Conservation (phyloP, 1,140 invertebrate genomes). For the Achatina immaculata region DNA sequence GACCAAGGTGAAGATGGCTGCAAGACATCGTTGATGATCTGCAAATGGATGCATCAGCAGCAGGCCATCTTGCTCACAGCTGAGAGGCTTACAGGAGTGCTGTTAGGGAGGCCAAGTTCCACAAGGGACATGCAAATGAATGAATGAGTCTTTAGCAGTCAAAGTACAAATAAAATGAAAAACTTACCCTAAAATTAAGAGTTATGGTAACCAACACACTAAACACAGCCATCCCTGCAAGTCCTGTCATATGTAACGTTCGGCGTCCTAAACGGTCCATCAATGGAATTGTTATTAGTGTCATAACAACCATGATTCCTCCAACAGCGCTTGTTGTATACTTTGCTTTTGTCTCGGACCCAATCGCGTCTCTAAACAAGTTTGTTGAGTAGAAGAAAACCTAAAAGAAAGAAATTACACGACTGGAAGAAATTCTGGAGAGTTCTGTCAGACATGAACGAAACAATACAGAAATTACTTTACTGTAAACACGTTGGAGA, state of each 20-base stretch:
- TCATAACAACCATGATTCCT: slow-evolving; percentile 67
- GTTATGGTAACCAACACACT: slow-evolving; percentile 96
- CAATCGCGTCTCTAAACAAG: slow-evolving; percentile 82
- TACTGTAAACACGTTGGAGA: too few relatives aligned
- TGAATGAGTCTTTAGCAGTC: too few relatives aligned
- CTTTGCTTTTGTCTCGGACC: slow-evolving; percentile 76
- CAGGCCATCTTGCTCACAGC: too few relatives aligned
- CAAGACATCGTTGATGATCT: too few relatives aligned
- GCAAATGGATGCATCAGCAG: too few relatives aligned
- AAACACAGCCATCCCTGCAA: slow-evolving; percentile 85
- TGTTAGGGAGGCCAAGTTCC: too few relatives aligned
- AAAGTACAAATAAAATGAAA: too few relatives aligned
- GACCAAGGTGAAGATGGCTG: too few relatives aligned
- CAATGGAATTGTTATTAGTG: slow-evolving; percentile 67
- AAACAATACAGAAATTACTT: neutral
- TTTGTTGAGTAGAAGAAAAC: slow-evolving; percentile 87
- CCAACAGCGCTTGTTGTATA: slow-evolving; percentile 87
- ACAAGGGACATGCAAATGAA: too few relatives aligned
- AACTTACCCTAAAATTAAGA: slow-evolving; percentile 81
- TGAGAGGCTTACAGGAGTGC: too few relatives aligned
- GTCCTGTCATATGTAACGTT: slow-evolving; percentile 82
- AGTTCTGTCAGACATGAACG: neutral
- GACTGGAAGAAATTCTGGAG: neutral
- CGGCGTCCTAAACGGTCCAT: slow-evolving; percentile 80
- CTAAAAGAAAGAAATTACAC: slow-evolving; percentile 42